Percentiles rank a stretch among this genome's conserved stretches.
phyloP scores from a whole-genome alignment of 2,888 invertebrate genomes.

The Agrochola lota region DNA sequence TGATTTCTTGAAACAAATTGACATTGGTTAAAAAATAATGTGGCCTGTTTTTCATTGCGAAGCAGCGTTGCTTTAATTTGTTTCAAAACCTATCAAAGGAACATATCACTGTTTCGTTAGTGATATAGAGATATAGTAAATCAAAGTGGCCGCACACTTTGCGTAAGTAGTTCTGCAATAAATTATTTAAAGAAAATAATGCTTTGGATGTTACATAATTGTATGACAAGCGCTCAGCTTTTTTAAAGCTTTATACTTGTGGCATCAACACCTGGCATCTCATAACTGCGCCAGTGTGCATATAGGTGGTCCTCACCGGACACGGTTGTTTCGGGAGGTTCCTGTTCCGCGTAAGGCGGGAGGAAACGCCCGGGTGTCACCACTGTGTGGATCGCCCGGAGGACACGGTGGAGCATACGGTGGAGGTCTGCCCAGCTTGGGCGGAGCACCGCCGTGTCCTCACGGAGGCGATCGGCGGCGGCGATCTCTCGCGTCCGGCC shows the following conservation, averaged over 20 bases:
- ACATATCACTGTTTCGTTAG: neutral
- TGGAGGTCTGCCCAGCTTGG: too few relatives aligned
- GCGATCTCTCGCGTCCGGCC: too few relatives aligned
- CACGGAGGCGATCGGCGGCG: too few relatives aligned
- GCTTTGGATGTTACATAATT: neutral
- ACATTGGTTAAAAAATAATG: neutral
- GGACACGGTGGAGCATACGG: too few relatives aligned
- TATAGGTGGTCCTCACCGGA: too few relatives aligned
- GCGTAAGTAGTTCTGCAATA: neutral
- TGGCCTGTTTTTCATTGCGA: neutral
- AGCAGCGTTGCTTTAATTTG: neutral
- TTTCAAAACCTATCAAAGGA: neutral
- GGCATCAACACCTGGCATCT: too few relatives aligned
- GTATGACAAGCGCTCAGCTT: neutral
- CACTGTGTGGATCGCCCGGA: too few relatives aligned
- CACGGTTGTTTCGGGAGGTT: too few relatives aligned
- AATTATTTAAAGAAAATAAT: neutral
- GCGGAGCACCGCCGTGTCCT: too few relatives aligned
- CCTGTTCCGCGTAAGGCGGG: too few relatives aligned
- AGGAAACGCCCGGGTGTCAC: too few relatives aligned
- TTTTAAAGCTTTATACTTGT: neutral
- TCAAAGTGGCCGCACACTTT: neutral
- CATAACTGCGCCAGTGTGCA: neutral
- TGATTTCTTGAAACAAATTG: neutral
- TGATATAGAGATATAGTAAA: neutral